Conservation (phyloP, 92 coral and sea anemone species). For the Epizoanthus ramosus region DNA sequence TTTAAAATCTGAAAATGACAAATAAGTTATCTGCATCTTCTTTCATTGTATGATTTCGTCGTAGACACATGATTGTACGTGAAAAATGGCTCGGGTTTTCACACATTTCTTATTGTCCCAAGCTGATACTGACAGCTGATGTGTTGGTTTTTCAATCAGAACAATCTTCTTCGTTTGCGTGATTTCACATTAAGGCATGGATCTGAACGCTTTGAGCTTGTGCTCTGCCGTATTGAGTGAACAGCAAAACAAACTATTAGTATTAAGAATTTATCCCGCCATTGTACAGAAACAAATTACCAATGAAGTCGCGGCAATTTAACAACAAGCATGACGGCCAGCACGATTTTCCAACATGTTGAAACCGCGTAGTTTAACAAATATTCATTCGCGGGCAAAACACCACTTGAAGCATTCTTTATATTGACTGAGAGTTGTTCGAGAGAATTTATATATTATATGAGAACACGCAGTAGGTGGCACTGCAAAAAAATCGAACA, state of each 20-base stretch:
- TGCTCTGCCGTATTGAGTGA: constrained; percentile 15
- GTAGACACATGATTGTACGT: background rate
- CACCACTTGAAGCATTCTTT: constrained; percentile 23
- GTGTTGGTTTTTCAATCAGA: background rate
- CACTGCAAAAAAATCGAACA: constrained; percentile 10
- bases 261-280: background rate
- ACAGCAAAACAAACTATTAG: constrained; percentile 1
- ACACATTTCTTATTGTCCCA: constrained; percentile 1
- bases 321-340: background rate
- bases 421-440: constrained; percentile 38
- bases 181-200: constrained; percentile 8
- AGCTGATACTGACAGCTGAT: background rate
- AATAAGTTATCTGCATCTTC: constrained; percentile 6
- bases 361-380: constrained; percentile 3
- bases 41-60: background rate
- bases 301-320: background rate
- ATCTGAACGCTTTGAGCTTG: background rate
- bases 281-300: background rate
- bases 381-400: constrained; percentile 7
- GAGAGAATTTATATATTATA: constrained; percentile 12
- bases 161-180: background rate
- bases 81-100: constrained; percentile 1
- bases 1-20: background rate
- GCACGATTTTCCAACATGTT: background rate
- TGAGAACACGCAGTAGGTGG: constrained; percentile 27